phyloP scores from a whole-genome alignment of 2,797 vertebrate genomes.

The Gambelia wislizenii region DNA sequence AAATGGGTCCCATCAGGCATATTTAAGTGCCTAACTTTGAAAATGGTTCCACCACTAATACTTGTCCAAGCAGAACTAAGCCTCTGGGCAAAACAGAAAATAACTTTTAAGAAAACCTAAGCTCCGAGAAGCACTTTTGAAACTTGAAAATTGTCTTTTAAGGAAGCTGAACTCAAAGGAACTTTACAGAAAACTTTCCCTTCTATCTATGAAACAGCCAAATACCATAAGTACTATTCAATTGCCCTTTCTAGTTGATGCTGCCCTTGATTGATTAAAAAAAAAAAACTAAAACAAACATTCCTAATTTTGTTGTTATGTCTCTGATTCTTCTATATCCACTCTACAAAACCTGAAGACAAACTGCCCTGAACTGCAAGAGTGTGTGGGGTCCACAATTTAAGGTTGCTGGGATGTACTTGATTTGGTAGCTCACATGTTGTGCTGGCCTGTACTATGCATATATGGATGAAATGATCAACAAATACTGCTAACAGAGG shows the following conservation, averaged over 20 bases:
- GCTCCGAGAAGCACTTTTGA: constrained; percentile 18
- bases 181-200: constrained; percentile 18
- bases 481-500: neutral
- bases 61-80: constrained; percentile 46
- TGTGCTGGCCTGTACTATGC: neutral
- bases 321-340: neutral
- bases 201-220: neutral
- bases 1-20: constrained; percentile 38
- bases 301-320: neutral
- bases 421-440: neutral
- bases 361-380: neutral
- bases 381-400: neutral
- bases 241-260: neutral
- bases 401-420: neutral
- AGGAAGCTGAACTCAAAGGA: neutral
- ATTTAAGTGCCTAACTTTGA: constrained; percentile 29
- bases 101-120: constrained; percentile 45
- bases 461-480: neutral
- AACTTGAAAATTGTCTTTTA: constrained; percentile 40
- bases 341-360: no score
- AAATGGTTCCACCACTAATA: constrained; percentile 21
- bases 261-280: neutral
- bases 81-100: constrained; percentile 38
- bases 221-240: neutral
- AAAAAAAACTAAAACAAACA: no score